A percentile compares a stretch with the other conserved stretches of the same genome.
Conservation (phyloP, 2,113 vertebrate species). For the Urocolius indicus region DNA sequence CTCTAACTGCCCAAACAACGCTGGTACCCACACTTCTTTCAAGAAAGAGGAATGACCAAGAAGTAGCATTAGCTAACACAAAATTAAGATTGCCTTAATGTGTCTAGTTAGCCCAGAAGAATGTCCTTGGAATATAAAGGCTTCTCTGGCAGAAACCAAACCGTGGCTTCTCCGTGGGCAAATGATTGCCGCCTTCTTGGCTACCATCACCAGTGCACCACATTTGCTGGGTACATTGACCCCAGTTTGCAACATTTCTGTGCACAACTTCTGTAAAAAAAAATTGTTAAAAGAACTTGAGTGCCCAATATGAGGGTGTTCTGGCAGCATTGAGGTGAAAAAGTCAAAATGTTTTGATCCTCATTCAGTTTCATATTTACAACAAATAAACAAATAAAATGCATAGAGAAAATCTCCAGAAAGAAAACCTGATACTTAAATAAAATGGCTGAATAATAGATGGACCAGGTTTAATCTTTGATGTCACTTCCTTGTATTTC, state of each 20-base stretch:
- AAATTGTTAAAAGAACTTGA: neutral
- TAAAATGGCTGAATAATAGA: slow-evolving; percentile 44
- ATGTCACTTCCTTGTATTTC: slow-evolving; percentile 65
- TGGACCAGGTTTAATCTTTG: slow-evolving; percentile 37
- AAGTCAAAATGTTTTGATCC: neutral
- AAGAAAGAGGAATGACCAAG: neutral
- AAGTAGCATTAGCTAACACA: accelerated
- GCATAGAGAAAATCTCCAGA: neutral
- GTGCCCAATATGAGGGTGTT: neutral
- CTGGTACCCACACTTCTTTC: neutral
- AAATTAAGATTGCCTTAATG: neutral
- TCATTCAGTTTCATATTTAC: neutral
- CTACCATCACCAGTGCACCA: neutral
- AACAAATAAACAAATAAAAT: neutral
- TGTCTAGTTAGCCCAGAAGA: neutral
- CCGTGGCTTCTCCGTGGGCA: neutral
- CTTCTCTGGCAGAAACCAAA: neutral
- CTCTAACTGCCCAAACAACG: neutral
- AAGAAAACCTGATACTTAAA: slow-evolving; percentile 52
- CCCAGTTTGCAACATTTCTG: neutral
- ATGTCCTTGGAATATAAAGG: neutral
- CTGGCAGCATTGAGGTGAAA: accelerated
- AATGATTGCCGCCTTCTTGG: neutral
- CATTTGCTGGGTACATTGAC: accelerated
- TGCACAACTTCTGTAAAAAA: neutral